A percentile compares a stretch with the other conserved stretches of the same genome.
These are phyloP conservation scores for Chaenogobius annularis DNA, from an alignment of 2,113 vertebrate genomes.

Conservation along the genomic window DNA sequence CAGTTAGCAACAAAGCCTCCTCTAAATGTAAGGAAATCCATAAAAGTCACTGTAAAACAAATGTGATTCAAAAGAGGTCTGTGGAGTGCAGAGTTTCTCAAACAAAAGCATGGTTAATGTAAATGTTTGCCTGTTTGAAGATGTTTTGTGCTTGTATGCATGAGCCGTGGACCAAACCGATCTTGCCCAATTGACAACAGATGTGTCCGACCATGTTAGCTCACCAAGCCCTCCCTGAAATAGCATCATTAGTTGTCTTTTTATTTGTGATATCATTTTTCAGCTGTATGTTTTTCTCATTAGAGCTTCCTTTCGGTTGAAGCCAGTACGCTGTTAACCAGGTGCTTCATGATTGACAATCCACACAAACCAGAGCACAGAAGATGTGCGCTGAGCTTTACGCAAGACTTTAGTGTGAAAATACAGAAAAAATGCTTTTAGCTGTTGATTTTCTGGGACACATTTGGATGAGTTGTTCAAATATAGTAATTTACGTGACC, in stretches of 20 bases:
- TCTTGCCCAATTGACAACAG: slow-evolving; percentile 69
- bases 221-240: slow-evolving; percentile 57
- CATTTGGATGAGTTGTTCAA: too few relatives aligned
- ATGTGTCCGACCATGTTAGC: slow-evolving; percentile 66
- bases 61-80: slow-evolving; percentile 32
- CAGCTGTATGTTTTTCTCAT: slow-evolving; percentile 61
- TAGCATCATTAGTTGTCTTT: slow-evolving; percentile 65
- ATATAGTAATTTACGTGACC: too few relatives aligned
- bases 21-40: slow-evolving; percentile 65
- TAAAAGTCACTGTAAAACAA: slow-evolving; percentile 63
- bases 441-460: neutral
- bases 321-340: slow-evolving; percentile 42
- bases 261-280: slow-evolving; percentile 66
- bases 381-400: neutral
- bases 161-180: slow-evolving; percentile 67
- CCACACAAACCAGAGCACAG: slow-evolving; percentile 41
- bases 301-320: slow-evolving; percentile 37
- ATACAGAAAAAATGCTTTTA: neutral
- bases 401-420: neutral
- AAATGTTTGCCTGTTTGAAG: slow-evolving; percentile 63
- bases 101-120: slow-evolving; percentile 61
- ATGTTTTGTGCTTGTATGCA: slow-evolving; percentile 41
- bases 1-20: slow-evolving; percentile 66
- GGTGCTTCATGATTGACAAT: slow-evolving; percentile 36
- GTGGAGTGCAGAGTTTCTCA: slow-evolving; percentile 38